Evolutionary conservation across 2,888 invertebrate genomes (phyloP).

Genomic region (Cephus nigrinus): DNA sequence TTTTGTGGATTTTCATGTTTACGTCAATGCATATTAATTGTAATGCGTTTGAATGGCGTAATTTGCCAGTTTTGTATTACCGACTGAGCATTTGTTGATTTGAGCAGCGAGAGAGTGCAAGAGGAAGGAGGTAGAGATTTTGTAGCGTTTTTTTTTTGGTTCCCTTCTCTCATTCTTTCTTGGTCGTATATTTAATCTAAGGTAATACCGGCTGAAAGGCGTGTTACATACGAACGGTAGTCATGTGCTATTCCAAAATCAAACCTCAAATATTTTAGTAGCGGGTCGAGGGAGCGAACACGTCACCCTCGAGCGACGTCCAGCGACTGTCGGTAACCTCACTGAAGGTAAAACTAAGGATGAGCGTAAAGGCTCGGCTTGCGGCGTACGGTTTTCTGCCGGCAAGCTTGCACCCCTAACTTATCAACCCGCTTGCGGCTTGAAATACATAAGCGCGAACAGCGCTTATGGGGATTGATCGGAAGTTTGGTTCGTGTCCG

Average conservation of each 20-base stretch:
- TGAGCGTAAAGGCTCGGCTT: constrained; percentile 21
- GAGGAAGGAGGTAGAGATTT: constrained; percentile 4
- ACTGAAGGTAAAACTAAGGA: constrained; percentile 65
- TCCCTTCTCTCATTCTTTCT: constrained; percentile 2
- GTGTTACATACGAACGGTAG: not conserved
- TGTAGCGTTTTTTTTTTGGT: constrained; percentile 20
- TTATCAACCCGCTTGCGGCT: constrained; percentile 57
- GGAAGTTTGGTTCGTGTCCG: not conserved
- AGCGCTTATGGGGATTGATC: not conserved
- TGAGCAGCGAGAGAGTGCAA: constrained; percentile 1
- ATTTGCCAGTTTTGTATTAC: not conserved
- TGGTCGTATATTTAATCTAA: not conserved
- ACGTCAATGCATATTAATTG: not conserved
- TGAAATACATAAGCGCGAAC: not conserved
- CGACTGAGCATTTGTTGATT: constrained; percentile 12
- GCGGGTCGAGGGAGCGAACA: constrained; percentile 64
- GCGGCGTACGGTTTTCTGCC: constrained; percentile 21
- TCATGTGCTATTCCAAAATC: constrained; percentile 37
- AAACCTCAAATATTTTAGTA: constrained; percentile 62
- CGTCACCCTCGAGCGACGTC: constrained; percentile 64
- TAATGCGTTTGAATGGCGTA: not conserved
- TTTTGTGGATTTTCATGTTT: not conserved
- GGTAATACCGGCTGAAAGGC: not conserved
- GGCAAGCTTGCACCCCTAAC: constrained; percentile 58
- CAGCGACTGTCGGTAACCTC: constrained; percentile 68